Evolutionary conservation across 2,888 invertebrate genomes (phyloP).

Genomic region (Drosophila conformis): DNA sequence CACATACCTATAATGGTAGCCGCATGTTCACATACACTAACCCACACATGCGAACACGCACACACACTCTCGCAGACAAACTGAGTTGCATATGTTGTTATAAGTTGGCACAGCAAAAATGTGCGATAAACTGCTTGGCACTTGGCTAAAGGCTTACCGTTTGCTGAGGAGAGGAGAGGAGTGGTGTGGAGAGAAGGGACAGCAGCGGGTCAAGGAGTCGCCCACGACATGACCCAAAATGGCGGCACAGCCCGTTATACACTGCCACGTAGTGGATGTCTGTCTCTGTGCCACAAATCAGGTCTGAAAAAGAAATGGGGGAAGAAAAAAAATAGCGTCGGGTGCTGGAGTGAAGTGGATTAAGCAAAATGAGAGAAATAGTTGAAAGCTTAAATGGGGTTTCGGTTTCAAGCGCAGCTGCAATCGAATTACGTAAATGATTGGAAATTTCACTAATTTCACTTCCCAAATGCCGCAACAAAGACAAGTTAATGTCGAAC

Average conservation of each 20-base stretch:
- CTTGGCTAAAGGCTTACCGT: constrained; percentile 35
- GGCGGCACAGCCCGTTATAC: constrained; percentile 23
- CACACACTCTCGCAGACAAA: constrained; percentile 4
- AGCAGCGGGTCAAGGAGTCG: constrained; percentile 46
- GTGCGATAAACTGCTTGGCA: constrained; percentile 76
- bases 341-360: constrained; percentile 10
- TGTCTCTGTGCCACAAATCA: constrained; percentile 33
- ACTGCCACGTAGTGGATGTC: constrained; percentile 6
- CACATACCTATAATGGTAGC: constrained; percentile 51
- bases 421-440: constrained; percentile 12
- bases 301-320: constrained; percentile 26
- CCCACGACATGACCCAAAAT: constrained; percentile 41
- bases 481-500: constrained; percentile 12
- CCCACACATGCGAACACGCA: constrained; percentile 14
- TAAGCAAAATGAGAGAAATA: constrained; percentile 20
- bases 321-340: background rate
- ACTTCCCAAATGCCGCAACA: background rate
- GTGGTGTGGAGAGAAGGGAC: background rate
- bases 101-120: constrained; percentile 63
- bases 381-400: constrained; percentile 13
- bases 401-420: constrained; percentile 11
- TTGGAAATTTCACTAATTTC: background rate
- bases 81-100: constrained; percentile 66
- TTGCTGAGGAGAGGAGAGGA: background rate
- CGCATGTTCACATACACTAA: constrained; percentile 45